Evolutionary conservation across 2,888 invertebrate species (phyloP).

Genomic region (Folsomia manolachei): DNA sequence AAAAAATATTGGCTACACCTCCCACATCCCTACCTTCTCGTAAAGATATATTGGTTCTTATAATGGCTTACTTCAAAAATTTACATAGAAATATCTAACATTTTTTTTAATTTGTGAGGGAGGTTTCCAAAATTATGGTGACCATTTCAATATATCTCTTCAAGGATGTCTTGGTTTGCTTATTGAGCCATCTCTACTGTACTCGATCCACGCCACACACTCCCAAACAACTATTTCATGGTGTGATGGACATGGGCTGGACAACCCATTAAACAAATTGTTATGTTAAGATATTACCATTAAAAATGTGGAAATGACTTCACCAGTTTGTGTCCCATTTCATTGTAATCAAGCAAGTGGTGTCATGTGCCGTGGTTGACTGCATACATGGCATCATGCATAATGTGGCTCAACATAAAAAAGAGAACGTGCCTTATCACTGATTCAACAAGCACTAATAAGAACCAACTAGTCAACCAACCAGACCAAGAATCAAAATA

Average conservation of each 20-base stretch:
- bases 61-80: neutral
- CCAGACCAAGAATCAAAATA: neutral
- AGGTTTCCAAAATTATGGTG: neutral
- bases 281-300: constrained; percentile 1
- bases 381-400: neutral
- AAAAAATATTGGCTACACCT: neutral
- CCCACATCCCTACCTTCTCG: no score
- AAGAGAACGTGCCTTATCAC: constrained; percentile 21
- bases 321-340: neutral
- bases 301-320: constrained; percentile 9
- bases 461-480: neutral
- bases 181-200: neutral
- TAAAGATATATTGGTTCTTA: no score
- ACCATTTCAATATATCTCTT: neutral
- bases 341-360: no score
- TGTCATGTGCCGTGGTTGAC: neutral
- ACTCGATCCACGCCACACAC: neutral
- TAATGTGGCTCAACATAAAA: neutral
- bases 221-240: no score
- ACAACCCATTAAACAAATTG: constrained; percentile 18
- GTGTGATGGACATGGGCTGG: constrained; percentile 9
- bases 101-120: neutral
- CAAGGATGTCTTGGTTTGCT: neutral
- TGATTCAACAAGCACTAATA: constrained; percentile 11
- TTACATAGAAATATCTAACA: neutral